Evolutionary conservation across 2,797 vertebrate species (phyloP).

Genomic region (Myotis myotis): DNA sequence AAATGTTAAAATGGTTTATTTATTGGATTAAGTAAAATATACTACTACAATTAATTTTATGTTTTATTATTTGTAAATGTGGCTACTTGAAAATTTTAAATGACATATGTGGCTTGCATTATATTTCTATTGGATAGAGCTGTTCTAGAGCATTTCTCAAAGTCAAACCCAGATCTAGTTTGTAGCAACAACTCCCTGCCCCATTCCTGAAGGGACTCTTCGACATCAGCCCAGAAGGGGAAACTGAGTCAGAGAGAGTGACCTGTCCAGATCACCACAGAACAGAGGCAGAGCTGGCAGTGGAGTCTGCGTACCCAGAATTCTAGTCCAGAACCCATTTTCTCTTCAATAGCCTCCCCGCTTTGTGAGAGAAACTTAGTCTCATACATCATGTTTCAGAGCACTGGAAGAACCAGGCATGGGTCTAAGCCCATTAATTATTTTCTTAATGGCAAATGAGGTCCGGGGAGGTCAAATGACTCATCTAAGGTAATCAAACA

Average conservation of each 20-base stretch:
- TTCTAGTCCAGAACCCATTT: not conserved
- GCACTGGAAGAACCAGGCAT: not conserved
- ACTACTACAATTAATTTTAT: not conserved
- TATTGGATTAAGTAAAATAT: not conserved
- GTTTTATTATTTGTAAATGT: not conserved
- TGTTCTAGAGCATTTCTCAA: not conserved
- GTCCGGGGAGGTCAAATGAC: not conserved
- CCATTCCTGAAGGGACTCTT: not conserved
- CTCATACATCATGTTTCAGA: not conserved
- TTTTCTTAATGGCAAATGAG: not conserved
- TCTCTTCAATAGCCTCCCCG: not conserved
- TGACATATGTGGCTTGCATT: not conserved
- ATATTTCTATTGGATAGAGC: not conserved
- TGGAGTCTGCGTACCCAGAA: not conserved
- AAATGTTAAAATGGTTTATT: not conserved
- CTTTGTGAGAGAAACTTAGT: not conserved
- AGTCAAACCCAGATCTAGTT: not conserved
- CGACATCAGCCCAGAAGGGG: not conserved
- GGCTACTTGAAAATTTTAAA: not conserved
- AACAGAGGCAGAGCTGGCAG: not conserved
- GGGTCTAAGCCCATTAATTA: not conserved
- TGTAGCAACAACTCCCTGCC: not conserved
- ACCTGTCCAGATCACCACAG: not conserved
- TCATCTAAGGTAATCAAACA: not conserved
- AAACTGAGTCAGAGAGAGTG: not conserved